Percentiles rank a stretch among this genome's conserved stretches.
These are phyloP conservation scores for Nesogale talazaci DNA, from an alignment of 2,113 vertebrate genomes.

Conservation along the genomic window DNA sequence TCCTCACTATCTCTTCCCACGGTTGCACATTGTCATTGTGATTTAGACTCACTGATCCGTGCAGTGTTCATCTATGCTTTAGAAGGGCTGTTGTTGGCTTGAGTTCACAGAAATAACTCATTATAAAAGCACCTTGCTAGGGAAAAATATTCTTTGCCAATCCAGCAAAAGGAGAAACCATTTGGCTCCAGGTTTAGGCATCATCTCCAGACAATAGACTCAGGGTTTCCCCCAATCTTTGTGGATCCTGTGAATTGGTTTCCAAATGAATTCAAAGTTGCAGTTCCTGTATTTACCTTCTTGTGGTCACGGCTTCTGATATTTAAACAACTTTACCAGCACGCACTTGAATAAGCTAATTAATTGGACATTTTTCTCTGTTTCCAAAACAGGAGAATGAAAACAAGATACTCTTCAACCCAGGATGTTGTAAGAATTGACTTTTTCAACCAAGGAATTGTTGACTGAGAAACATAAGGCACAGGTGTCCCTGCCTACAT, in stretches of 20 bases:
- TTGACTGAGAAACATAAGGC: conserved; percentile 63
- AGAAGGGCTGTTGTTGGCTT: not conserved
- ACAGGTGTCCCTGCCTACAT: conserved; percentile 58
- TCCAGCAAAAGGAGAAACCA: not conserved
- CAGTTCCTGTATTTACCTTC: not conserved
- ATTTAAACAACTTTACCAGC: conserved; percentile 4
- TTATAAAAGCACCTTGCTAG: not conserved
- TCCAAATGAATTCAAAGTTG: not conserved
- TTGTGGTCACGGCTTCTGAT: not conserved
- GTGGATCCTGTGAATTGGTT: not conserved
- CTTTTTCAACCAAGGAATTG: conserved; percentile 68
- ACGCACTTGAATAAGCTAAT: conserved; percentile 31
- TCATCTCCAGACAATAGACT: not conserved
- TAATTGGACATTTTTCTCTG: conserved; percentile 63
- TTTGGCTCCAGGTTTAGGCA: not conserved
- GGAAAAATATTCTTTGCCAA: not conserved
- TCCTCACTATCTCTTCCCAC: not conserved
- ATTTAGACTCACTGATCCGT: not conserved
- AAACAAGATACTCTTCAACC: conserved; percentile 70
- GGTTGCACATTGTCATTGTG: not conserved
- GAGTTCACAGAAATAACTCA: not conserved
- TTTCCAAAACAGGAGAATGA: conserved; percentile 69
- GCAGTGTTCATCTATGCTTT: not conserved
- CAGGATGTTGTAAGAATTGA: conserved; percentile 68
- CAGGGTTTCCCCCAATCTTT: not conserved